Percentiles rank a stretch among this genome's conserved stretches.
These are phyloP conservation scores for Ladona fulva DNA, from an alignment of 1,140 invertebrate genomes.

Conservation along the genomic window DNA sequence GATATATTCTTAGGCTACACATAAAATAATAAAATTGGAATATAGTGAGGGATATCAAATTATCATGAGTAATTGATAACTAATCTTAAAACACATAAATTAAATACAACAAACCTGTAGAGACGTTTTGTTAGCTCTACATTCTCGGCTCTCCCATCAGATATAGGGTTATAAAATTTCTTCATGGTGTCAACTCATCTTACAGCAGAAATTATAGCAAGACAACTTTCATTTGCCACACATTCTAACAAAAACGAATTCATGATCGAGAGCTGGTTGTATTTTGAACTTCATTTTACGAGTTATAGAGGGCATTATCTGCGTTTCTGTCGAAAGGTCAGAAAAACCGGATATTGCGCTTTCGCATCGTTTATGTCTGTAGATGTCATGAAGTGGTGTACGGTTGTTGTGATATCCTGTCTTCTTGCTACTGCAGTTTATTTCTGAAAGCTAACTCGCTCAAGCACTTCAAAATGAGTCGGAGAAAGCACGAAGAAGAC, in stretches of 20 bases:
- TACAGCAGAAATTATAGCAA: constrained; percentile 12
- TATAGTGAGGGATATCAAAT: too few relatives aligned
- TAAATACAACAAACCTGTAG: constrained; percentile 30
- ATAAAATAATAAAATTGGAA: too few relatives aligned
- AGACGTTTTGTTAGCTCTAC: constrained; percentile 36
- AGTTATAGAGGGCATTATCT: constrained; percentile 1
- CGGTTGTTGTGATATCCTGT: not conserved
- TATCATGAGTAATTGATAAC: too few relatives aligned
- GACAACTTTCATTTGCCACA: not conserved
- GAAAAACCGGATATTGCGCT: not conserved
- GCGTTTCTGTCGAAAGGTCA: not conserved
- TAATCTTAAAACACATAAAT: too few relatives aligned
- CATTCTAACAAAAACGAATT: constrained; percentile 8
- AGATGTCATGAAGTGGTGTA: not conserved
- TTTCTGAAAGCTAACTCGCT: not conserved
- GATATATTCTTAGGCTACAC: too few relatives aligned
- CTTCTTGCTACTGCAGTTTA: not conserved
- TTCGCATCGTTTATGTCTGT: not conserved
- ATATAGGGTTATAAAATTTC: constrained; percentile 32
- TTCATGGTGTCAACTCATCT: constrained; percentile 35
- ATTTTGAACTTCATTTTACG: constrained; percentile 12
- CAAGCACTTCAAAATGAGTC: constrained; percentile 9
- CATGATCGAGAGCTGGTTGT: not conserved
- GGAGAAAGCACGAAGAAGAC: constrained; percentile 13
- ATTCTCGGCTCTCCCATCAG: constrained; percentile 34